Evolutionary conservation across 2,797 vertebrate genomes (phyloP), one percentile per base, ranked within the genome.

Genomic region (Falco peregrinus): DNA sequence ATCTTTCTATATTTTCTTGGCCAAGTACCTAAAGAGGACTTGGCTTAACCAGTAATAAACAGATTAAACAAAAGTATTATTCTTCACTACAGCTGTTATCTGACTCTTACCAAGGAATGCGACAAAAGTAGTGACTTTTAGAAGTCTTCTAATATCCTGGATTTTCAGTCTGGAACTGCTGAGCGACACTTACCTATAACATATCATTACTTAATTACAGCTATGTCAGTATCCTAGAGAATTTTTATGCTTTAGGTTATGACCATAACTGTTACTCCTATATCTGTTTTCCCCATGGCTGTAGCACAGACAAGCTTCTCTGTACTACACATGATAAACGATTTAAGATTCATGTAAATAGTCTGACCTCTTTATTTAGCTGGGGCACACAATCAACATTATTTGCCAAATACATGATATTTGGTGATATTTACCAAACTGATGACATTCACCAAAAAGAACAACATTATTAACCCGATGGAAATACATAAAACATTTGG

Each of bases 401-500:
- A 64, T 92, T 93, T 87, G 87, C 75, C 76, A 83, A 89, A 85
- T 61, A 74, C 22, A 50, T 35, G 59, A 61, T 64, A 70, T 93
- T 94, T 95, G 92, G 70, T 93, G 90, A 53, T 87, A 92, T 96
- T 95, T 95, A 87, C 68, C 61, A 96, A 93, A 89, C 19, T 77
- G 68, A 89, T 85, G 45, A 71, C 37, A 43, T 70, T 82, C 53
- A 83, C 77, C 45, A 83, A 69, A 82, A 81, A 85, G n/a, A 92
- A 57, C 54, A 68, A 85, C 10, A 21, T 68, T 74, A 60, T 89
- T 51, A 83, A 87, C 24, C 33, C 41, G n/a, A 29, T 37, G 31
- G 79, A 95, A 91, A 89, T 80, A 80, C 41, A 56, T 11, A 78
- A 90, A 87, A 29, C 13, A 43, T 39, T 76, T 70, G 65, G 48